phyloP scores from a whole-genome alignment of 2,797 vertebrate genomes.

The Myiothlypis chrysogaster region DNA sequence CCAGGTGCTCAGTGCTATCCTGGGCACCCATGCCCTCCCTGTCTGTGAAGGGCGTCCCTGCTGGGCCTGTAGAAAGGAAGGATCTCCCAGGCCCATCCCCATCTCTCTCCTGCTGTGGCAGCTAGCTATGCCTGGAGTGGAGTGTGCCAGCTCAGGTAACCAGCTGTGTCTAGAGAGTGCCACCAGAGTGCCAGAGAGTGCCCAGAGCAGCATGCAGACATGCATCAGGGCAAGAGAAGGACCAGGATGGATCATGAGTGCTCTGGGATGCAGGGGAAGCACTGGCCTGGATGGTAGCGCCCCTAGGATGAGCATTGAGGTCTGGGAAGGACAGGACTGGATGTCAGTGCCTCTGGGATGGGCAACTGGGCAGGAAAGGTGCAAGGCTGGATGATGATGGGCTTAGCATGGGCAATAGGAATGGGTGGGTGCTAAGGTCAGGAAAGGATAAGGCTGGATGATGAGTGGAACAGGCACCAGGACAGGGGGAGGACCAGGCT shows the following conservation, averaged over 20 bases:
- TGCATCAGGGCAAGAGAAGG: not conserved
- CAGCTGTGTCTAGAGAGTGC: not conserved
- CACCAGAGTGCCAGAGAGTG: not conserved
- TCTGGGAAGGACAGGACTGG: not conserved
- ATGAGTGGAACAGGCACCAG: not conserved
- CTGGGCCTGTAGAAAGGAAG: not conserved
- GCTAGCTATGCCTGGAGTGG: not conserved
- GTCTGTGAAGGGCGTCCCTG: not conserved
- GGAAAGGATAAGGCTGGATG: not conserved
- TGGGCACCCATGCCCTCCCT: not conserved
- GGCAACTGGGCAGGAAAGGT: not conserved
- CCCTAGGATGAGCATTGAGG: not conserved
- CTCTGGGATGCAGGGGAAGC: not conserved
- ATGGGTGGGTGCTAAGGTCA: not conserved
- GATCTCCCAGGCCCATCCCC: not conserved
- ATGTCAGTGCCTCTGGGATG: not conserved
- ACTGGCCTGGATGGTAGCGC: rapidly evolving
- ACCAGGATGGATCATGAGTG: rapidly evolving
- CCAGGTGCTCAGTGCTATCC: not conserved
- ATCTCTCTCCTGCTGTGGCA: not conserved
- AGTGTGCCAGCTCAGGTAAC: not conserved
- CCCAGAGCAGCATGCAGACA: not conserved
- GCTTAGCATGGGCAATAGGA: not conserved
- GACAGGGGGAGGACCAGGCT: not conserved
- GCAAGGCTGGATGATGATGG: not conserved